Base-by-base conservation (phyloP, 2,797 vertebrate genomes). In the Paguma larvata region DNA sequence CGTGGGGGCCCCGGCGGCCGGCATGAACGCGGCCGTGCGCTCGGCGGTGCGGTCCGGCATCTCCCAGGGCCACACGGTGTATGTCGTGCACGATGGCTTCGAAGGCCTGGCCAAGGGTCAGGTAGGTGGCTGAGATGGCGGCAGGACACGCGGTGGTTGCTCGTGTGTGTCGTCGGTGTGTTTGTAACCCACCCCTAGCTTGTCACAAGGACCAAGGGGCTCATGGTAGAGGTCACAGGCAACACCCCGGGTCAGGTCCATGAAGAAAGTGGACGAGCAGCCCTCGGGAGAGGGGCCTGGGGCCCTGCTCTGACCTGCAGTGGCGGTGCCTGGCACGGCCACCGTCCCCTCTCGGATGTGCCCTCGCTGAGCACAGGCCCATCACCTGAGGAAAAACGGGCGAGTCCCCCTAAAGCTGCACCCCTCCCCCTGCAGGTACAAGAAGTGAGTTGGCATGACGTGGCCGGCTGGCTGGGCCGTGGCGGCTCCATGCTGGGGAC, bases 401-500 rank as follows among this genome's bases (percentile, higher is more conserved):
- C 5, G 0, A 11, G 59, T 21, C 15, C 44, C 72, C 27, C 46
- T 84, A 68, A 93, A 65, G 53, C 15, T 0, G 0, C 8, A 4
- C 0, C 32, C 0, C 32, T 62, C 15, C 41, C 44, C 44, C 59
- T 38, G 21, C 98, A 99, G 99, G 87, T 99, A 92, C 99, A 98
- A 0, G 99, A 99, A 96, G 99, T 99, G 97, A 92, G 98, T 23
- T 99, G 99, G 99, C 98, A 99, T 0, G 98, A 98, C 0, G 99
- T 99, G 94, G 99, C 99, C 0, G 99, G 99, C 93, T 99, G 99
- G 99, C 99, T 99, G 18, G 99, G 99, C 27, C 99, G 99, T 0
- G 99, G 99, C 0, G 99, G 99, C 59, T 99, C 99, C 41, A 98
- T 99, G 98, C 98, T 99, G 94, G 99, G 99, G 68, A 99, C 99